These are phyloP conservation scores for Parazoanthus atlanticus DNA, from an alignment of 92 coral and sea anemone genomes.

Conservation along the genomic window DNA sequence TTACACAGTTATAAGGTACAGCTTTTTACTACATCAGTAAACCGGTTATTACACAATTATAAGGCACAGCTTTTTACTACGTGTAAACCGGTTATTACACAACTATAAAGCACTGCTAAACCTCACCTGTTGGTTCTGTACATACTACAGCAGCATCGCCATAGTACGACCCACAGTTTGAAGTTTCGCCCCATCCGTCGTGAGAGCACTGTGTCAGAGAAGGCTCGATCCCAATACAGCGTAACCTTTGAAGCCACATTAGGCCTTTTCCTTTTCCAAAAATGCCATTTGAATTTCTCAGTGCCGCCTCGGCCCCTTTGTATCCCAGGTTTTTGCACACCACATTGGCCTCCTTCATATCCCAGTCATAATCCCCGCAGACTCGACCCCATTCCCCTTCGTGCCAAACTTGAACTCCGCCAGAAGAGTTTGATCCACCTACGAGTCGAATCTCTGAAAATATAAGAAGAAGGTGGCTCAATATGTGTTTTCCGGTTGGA, in stretches of 20 bases:
- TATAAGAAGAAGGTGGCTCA: no score
- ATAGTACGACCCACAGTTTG: background rate
- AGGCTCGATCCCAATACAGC: conserved; percentile 30
- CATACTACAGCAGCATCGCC: conserved; percentile 35
- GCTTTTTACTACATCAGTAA: no score
- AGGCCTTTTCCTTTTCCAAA: conserved; percentile 34
- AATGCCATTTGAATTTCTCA: background rate
- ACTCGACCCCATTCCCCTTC: conserved; percentile 25
- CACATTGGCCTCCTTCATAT: conserved; percentile 10
- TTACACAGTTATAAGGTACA: no score
- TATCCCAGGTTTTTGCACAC: conserved; percentile 30
- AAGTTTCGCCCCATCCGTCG: conserved; percentile 5
- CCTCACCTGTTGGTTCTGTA: conserved; percentile 10
- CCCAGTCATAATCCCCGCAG: conserved; percentile 33
- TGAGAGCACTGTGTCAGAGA: conserved; percentile 26
- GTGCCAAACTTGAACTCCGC: conserved; percentile 23
- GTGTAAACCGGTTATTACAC: no score
- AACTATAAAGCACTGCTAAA: no score
- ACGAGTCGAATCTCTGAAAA: conserved; percentile 32
- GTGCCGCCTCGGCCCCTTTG: conserved; percentile 23
- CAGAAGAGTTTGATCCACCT: conserved; percentile 35
- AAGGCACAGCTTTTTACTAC: no score
- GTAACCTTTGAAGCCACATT: conserved; percentile 18
- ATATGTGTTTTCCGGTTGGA: no score
- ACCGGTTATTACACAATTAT: no score